Base-by-base conservation (phyloP, 2,113 vertebrate species). In the Phaetusa simplex region DNA sequence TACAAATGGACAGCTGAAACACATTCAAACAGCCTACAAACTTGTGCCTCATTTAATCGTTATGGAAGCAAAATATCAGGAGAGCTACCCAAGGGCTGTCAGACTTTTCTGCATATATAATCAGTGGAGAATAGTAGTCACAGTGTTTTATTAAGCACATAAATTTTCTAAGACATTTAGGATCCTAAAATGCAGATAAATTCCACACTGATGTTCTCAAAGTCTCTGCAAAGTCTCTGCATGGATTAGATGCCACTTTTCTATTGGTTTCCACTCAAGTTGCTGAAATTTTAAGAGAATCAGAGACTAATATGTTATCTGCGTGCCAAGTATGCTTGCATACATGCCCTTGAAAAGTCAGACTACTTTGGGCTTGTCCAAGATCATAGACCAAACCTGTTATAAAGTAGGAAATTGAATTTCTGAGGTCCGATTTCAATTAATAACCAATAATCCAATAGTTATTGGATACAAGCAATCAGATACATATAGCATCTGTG, bases 121-220 rank as follows among this genome's bases (percentile, higher is more conserved):
- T 42, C 43, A 90, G n/a, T 15, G 34, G 10, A 73, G 32, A 88
- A 69, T 1, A 50, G 49, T n/a, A 55, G 77, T 53, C 45, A 82
- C 14, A 50, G 34, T 29, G 15, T 49, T 30, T 91, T 80, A 56
- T 26, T 80, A 73, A 85, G 3, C 14, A 69, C 19, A 86, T 20
- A 26, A 9, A 61, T 49, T 88, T 90, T 64, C 55, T 65, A 79
- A 74, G 59, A 55, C 6, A 29, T 59, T 82, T 43, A 66, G 64
- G n/a, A 81, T 59, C 56, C 15, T 67, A 70, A 94, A 90, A 83
- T 36, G 29, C 14, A 90, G 79, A 55, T 40, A 52, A 77, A 83
- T 64, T 71, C 50, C 38, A 56, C 9, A 3, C 7, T 47, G 45
- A 21, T 1, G 0, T 81, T 86, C 66, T 88, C 1, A 1, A 77